Evolutionary conservation across 2,113 vertebrate species (phyloP), one percentile per base, ranked within the genome.

Genomic region (Mastomys natalensis): DNA sequence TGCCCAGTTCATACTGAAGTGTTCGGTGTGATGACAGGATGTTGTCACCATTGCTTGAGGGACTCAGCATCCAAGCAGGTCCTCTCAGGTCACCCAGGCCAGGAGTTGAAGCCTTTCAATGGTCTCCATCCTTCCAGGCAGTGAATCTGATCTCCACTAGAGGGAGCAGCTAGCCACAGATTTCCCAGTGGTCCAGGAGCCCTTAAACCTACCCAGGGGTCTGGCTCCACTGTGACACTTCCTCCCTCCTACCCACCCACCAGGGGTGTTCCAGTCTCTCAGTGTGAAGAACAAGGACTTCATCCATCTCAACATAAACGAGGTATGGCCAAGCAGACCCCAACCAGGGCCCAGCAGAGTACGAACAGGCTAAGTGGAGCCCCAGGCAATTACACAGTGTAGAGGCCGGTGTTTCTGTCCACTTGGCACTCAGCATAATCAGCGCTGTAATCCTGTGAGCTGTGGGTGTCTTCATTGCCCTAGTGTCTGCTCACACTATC

Each of bases 211-310:
- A 76, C 51, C 45, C 70, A 87, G 51, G 94, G 82, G 86, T 40
- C 19, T 11, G 3, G 93, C 91, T 96, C 95, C 62, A 72, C 95
- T 92, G 31, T 7, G 4, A 74, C 0, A 5, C n/a, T 92, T 93
- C 96, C 73, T 97, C 58, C 80, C 62, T 98, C 92, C 86, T 93
- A 91, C 15, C 95, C 94, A 91, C 15, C 95, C 94, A 91, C 15
- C 95, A 99, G 99, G 98, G 93, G 98, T 98, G 74, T 99, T 99
- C 97, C 98, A 99, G 58, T 95, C 97, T 37, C 96, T 99, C 93
- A 97, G 97, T 29, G 45, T 0, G 16, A 95, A 97, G 98, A 96
- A 89, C 97, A 96, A 97, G 86, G 98, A 98, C 34, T 95, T 96
- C 97, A 98, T 99, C 95, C 98, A 97, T 94, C 97, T 99, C 97